phyloP scores from a whole-genome alignment of 2,888 invertebrate genomes.

The Reticulitermes lucifugus region DNA sequence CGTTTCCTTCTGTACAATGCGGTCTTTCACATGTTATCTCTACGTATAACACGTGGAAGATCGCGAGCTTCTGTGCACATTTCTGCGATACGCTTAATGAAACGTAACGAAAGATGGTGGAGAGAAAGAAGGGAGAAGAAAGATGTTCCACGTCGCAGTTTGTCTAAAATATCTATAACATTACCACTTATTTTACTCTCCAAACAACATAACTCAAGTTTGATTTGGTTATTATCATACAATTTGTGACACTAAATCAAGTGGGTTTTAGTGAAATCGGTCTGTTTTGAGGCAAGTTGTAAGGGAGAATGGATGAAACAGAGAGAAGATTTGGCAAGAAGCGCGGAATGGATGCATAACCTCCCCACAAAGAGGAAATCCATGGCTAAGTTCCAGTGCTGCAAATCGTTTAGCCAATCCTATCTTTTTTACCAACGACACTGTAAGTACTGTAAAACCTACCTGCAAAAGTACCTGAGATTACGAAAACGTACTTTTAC shows the following conservation, averaged over 20 bases:
- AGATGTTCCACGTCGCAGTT: neutral
- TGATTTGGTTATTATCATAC: conserved; percentile 6
- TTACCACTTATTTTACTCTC: neutral
- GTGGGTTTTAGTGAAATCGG: neutral
- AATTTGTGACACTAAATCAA: conserved; percentile 4
- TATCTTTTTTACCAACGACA: neutral
- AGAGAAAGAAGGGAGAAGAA: neutral
- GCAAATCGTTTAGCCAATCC: neutral
- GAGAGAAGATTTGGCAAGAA: neutral
- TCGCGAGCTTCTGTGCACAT: too few relatives aligned
- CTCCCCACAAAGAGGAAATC: neutral
- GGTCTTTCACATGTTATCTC: too few relatives aligned
- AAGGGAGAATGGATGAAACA: neutral
- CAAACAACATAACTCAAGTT: neutral
- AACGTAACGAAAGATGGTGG: neutral
- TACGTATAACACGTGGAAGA: too few relatives aligned
- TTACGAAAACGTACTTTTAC: too few relatives aligned
- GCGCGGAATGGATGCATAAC: neutral
- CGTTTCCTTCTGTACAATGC: too few relatives aligned
- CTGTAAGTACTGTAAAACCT: too few relatives aligned
- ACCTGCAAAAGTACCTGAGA: too few relatives aligned
- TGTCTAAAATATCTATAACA: neutral
- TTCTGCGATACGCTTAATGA: too few relatives aligned
- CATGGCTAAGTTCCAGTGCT: conserved; percentile 9
- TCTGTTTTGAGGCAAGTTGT: neutral